Base-by-base conservation (phyloP, 1,140 invertebrate genomes). In the Drosophila aff. region DNA sequence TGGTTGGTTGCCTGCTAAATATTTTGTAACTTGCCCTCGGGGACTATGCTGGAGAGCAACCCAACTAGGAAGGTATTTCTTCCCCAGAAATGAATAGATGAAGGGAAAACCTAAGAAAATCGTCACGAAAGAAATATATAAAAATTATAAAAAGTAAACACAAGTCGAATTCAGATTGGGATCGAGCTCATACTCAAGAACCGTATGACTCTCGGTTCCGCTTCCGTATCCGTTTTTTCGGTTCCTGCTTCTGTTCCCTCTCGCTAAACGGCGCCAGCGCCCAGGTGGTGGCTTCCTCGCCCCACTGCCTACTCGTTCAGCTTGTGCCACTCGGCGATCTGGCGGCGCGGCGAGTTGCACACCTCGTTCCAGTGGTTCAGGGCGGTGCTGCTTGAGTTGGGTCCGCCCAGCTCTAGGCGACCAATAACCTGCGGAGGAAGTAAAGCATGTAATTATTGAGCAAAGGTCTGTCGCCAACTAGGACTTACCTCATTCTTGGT, bases 291-390 rank as follows among this genome's bases (percentile, higher is more conserved):
- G 46, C 38, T 60, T 8, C 9, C 43, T 36, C 23, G 15, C 4
- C 15, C 16, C 52, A 5, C 21, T 31, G n/a, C 66, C 86, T 96
- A 98, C 94, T 99, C 98, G 92, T 96, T 95, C 71, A 99, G 95
- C 94, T 99, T 99, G 95, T 99, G 98, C 98, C 98, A 99, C 94
- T 99, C 98, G 50, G 98, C 98, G 90, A 99, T 99, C 94, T 99
- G 98, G 69, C 98, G 96, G 72, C 98, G 95, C n/a, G 98, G 98
- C 66, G 98, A 98, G 92, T 96, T 98, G 93, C 97, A 97, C 60
- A 99, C 98, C 94, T 99, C 98, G 81, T 97, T 97, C 98, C 98
- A 99, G 93, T 99, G 98, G 91, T 98, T 97, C 13, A 97, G 94
- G 28, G 98, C 97, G 43, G 96, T 95, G 68, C 96, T 96, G 73